Conservation (phyloP, 2,888 invertebrate genomes). For the Brachylomia viminalis region DNA sequence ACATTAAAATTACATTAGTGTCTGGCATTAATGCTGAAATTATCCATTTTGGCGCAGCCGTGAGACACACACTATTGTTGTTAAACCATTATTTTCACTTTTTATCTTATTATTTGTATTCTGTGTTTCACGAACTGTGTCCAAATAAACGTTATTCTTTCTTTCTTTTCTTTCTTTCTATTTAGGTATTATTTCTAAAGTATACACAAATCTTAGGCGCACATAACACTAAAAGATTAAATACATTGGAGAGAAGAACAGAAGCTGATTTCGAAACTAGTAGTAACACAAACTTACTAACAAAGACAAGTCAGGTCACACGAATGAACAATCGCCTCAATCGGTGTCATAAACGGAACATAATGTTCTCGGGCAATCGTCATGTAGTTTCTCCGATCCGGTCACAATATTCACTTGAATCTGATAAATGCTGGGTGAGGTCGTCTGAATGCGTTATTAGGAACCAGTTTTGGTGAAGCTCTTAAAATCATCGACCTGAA, state of each 20-base stretch:
- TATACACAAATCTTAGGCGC: too few species aligned
- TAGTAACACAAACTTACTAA: background rate
- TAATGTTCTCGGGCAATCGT: constrained; percentile 24
- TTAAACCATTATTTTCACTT: too few species aligned
- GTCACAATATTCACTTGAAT: constrained; percentile 22
- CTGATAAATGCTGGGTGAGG: constrained; percentile 1
- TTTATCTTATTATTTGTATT: too few species aligned
- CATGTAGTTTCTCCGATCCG: background rate
- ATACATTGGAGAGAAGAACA: background rate
- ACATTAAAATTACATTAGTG: too few species aligned
- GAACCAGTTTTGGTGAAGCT: background rate
- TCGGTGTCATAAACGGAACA: constrained; percentile 17
- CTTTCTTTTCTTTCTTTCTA: too few species aligned
- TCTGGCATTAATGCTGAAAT: too few species aligned
- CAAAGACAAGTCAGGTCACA: background rate
- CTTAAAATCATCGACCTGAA: background rate
- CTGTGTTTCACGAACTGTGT: too few species aligned
- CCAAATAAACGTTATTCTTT: too few species aligned
- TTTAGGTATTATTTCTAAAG: too few species aligned
- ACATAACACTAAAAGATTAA: too few species aligned
- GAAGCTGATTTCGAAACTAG: background rate
- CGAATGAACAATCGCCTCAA: constrained; percentile 21
- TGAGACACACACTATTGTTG: too few species aligned
- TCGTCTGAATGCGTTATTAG: constrained; percentile 11
- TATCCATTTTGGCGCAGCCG: too few species aligned